These are phyloP conservation scores for Drosophila paranaensis DNA, from an alignment of 2,888 invertebrate genomes.

Conservation along the genomic window DNA sequence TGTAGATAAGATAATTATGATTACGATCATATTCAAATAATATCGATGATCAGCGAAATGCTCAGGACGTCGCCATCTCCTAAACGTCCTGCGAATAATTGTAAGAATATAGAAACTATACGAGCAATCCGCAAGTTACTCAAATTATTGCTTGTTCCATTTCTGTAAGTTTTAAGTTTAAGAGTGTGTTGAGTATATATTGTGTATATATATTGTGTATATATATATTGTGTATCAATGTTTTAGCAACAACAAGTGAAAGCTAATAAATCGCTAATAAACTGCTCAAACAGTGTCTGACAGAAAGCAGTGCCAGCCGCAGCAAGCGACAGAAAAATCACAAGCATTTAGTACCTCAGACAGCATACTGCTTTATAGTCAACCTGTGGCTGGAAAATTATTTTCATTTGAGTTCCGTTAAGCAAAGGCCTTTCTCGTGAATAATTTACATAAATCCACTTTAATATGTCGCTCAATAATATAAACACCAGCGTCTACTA, in stretches of 20 bases:
- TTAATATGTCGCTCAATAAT: constrained; percentile 75
- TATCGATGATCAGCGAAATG: too few relatives aligned
- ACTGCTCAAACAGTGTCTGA: constrained; percentile 52
- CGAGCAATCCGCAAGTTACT: background rate
- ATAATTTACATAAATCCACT: background rate
- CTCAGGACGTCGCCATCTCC: too few relatives aligned
- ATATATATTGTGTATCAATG: constrained; percentile 21
- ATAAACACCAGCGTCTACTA: constrained; percentile 57
- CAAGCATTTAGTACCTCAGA: constrained; percentile 31
- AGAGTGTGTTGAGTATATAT: constrained; percentile 12
- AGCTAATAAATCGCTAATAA: constrained; percentile 66
- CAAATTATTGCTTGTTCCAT: background rate
- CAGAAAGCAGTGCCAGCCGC: constrained; percentile 32
- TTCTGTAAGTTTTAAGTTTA: background rate
- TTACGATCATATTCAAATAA: too few relatives aligned
- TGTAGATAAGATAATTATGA: background rate
- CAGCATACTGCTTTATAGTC: constrained; percentile 31
- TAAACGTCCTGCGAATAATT: background rate
- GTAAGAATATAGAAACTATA: background rate
- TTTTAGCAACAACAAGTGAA: constrained; percentile 28
- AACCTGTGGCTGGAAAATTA: background rate
- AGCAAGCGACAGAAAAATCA: constrained; percentile 23
- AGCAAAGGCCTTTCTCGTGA: background rate
- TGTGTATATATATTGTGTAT: constrained; percentile 9
- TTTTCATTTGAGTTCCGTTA: background rate